Percentiles rank a stretch among this genome's conserved stretches.
These are phyloP conservation scores for Parambassis ranga DNA, from an alignment of 2,797 vertebrate genomes.

Conservation along the genomic window DNA sequence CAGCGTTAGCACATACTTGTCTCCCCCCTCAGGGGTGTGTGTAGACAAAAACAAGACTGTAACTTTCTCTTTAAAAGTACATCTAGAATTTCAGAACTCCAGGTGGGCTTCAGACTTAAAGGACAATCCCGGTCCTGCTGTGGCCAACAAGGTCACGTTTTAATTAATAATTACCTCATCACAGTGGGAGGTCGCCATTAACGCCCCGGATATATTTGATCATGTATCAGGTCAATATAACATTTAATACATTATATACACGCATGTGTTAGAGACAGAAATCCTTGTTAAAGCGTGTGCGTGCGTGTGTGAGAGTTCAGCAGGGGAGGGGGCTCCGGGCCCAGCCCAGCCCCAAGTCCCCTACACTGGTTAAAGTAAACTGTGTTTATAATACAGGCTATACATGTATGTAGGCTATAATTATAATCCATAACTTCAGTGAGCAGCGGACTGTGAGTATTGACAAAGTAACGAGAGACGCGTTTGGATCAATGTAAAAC, in stretches of 20 bases:
- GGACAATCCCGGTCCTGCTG: background rate
- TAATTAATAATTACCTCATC: background rate
- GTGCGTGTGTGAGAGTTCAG: background rate
- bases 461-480: constrained; percentile 2
- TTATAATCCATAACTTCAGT: background rate
- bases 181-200: background rate
- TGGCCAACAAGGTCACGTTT: background rate
- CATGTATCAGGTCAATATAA: background rate
- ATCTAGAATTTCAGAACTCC: background rate
- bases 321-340: constrained; percentile 53
- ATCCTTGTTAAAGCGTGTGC: background rate
- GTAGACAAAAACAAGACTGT: constrained; percentile 53
- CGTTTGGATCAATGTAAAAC: constrained; percentile 3
- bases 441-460: background rate
- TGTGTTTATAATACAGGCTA: too few species aligned
- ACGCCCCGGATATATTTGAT: background rate
- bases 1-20: constrained; percentile 79
- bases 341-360: constrained; percentile 16
- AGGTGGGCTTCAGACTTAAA: background rate
- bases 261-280: background rate
- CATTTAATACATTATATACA: background rate
- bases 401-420: background rate
- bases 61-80: constrained; percentile 7
- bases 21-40: constrained; percentile 64
- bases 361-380: background rate